Evolutionary conservation across 2,797 vertebrate species (phyloP).

Genomic region (Microctenopoma stevenorrisi): DNA sequence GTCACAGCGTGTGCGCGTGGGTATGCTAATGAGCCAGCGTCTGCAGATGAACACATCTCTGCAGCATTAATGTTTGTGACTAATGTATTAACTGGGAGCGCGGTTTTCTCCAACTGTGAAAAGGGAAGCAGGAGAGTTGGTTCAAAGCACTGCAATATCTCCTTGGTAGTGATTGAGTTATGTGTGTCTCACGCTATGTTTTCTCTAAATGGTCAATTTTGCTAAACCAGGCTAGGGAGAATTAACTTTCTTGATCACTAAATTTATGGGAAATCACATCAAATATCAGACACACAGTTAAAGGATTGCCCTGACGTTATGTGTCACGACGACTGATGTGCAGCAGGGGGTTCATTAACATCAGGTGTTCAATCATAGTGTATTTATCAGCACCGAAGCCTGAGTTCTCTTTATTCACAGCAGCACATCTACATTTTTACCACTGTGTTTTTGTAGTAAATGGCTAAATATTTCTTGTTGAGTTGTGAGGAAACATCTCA

Average conservation of each 20-base stretch:
- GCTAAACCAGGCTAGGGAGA: neutral
- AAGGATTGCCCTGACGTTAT: neutral
- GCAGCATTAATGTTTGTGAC: neutral
- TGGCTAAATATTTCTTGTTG: neutral
- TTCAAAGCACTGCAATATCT: slow-evolving; percentile 4
- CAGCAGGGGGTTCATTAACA: slow-evolving; percentile 8
- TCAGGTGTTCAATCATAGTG: neutral
- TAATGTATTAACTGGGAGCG: neutral
- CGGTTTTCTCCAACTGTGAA: slow-evolving; percentile 29
- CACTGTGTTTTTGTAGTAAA: neutral
- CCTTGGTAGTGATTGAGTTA: neutral
- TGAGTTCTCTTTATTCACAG: neutral
- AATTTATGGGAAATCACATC: neutral
- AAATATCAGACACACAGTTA: neutral
- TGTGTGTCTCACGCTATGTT: slow-evolving; percentile 1
- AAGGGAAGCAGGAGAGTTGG: slow-evolving; percentile 17
- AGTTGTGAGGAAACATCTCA: neutral
- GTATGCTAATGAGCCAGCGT: slow-evolving; percentile 45
- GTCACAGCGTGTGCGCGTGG: slow-evolving; percentile 17
- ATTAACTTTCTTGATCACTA: neutral
- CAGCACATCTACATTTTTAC: neutral
- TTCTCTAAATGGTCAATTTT: slow-evolving; percentile 3
- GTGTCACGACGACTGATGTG: neutral
- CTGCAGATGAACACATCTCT: slow-evolving; percentile 32
- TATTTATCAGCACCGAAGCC: neutral